phyloP scores from a whole-genome alignment of 2,888 invertebrate genomes.

The Drosophila helvetica region DNA sequence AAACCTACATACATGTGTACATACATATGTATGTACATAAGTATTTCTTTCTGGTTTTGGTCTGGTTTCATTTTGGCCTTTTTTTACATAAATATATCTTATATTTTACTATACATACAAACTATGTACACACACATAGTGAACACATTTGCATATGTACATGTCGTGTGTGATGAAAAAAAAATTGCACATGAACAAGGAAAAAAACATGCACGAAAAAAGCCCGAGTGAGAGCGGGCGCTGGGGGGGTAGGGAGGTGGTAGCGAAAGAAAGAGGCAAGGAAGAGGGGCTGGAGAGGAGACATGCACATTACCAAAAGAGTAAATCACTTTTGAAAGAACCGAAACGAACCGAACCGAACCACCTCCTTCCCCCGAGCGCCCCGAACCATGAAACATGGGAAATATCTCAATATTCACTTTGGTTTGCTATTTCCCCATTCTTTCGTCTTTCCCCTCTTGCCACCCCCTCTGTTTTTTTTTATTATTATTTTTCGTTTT shows the following conservation, averaged over 20 bases:
- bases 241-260: neutral
- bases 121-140: neutral
- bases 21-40: no score
- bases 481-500: conserved; percentile 14
- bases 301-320: conserved; percentile 57
- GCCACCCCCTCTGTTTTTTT: neutral
- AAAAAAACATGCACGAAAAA: conserved; percentile 21
- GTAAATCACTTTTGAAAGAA: conserved; percentile 66
- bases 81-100: neutral
- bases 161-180: conserved; percentile 16
- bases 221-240: neutral
- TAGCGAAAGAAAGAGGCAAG: neutral
- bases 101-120: conserved; percentile 1
- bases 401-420: conserved; percentile 69
- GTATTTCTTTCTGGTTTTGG: neutral
- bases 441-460: conserved; percentile 5
- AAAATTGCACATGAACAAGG: conserved; percentile 21
- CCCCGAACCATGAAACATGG: conserved; percentile 26
- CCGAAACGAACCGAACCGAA: conserved; percentile 9
- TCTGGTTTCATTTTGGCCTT: neutral
- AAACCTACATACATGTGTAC: no score
- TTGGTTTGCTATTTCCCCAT: conserved; percentile 18
- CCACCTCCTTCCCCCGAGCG: conserved; percentile 8
- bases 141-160: neutral
- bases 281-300: neutral